Base-by-base conservation (phyloP, 2,888 invertebrate species). In the Amphimallon solstitiale region DNA sequence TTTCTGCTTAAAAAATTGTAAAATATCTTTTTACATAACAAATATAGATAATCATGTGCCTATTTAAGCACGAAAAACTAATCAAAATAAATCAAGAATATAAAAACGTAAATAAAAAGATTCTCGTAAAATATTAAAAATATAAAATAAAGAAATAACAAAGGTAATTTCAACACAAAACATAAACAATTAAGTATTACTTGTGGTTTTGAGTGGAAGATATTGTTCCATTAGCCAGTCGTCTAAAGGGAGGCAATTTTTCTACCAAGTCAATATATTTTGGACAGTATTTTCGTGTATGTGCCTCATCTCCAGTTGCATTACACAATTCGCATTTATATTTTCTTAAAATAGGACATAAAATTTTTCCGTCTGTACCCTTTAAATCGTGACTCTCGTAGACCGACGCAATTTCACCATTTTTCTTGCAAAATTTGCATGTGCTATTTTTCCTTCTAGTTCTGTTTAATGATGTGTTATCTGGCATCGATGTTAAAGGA, bases 391-490 rank as follows among this genome's bases (percentile, higher is more conserved):
- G 71, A 9, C 68, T 65, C 3, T 48, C 21, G 17, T 54, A 69
- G 12, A 71, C 69, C 2, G 51, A 7, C 1, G 66, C 52, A 7
- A 60, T 40, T 38, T 69, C 69, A 10, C 63, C 64, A 17, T 71
- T 71, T n/a, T 68, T 71, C 54, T 66, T 69, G 29, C 71, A 71
- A 51, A 71, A 71, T 19, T 40, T 59, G 17, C 69, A 71, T 10
- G n/a, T 21, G 9, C n/a, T 12, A 5, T 10, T 29, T 5, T 49
- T 49, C 34, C 15, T 51, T 34, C 6, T 51, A 4, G 23, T 23
- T 23, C 5, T 23, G 9, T 3, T 3, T 1, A 5, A 3, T 9
- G 29, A 5, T 1, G 5, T 1, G 9, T 3, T 9, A 9, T 29
- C 29, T 1, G 2, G 5, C 5, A 2, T 5, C 29, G 5, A 3